phyloP scores from a whole-genome alignment of 2,888 invertebrate species.

The Euspilapteryx auroguttella region DNA sequence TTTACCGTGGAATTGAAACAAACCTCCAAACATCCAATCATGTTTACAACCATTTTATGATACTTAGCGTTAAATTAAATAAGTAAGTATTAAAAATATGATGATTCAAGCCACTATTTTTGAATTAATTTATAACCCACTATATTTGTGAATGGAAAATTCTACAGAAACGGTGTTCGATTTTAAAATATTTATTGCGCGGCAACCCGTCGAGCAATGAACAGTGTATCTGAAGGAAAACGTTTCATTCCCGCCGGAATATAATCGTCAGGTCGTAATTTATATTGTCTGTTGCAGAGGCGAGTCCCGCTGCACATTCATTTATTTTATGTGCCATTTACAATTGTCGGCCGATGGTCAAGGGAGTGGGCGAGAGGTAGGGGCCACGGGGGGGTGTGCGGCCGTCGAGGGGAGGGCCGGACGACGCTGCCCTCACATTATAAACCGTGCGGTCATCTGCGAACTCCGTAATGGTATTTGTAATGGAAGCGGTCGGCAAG shows the following conservation, averaged over 20 bases:
- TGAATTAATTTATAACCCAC: no score
- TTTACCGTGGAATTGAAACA: no score
- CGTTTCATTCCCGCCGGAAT: slow-evolving; percentile 59
- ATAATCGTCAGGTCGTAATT: slow-evolving; percentile 63
- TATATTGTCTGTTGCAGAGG: slow-evolving; percentile 64
- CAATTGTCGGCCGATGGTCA: slow-evolving; percentile 65
- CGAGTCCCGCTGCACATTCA: slow-evolving; percentile 63
- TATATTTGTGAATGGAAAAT: no score
- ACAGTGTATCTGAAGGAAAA: no score
- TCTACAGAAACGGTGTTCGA: no score
- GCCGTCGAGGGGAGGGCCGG: slow-evolving; percentile 17
- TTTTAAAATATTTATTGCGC: no score
- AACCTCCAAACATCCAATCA: no score
- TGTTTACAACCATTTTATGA: no score
- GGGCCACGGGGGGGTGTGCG: slow-evolving; percentile 20
- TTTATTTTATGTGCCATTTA: slow-evolving; percentile 65
- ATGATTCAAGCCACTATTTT: no score
- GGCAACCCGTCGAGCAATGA: no score
- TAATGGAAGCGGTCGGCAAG: slow-evolving; percentile 36
- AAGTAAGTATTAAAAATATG: no score
- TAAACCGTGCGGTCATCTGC: slow-evolving; percentile 63
- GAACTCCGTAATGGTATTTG: slow-evolving; percentile 54
- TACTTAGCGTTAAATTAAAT: no score
- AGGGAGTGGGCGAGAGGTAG: slow-evolving; percentile 47
- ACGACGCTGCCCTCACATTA: slow-evolving; percentile 54